These are phyloP conservation scores for Epirrita christyi DNA, from an alignment of 2,888 invertebrate genomes.

Conservation along the genomic window DNA sequence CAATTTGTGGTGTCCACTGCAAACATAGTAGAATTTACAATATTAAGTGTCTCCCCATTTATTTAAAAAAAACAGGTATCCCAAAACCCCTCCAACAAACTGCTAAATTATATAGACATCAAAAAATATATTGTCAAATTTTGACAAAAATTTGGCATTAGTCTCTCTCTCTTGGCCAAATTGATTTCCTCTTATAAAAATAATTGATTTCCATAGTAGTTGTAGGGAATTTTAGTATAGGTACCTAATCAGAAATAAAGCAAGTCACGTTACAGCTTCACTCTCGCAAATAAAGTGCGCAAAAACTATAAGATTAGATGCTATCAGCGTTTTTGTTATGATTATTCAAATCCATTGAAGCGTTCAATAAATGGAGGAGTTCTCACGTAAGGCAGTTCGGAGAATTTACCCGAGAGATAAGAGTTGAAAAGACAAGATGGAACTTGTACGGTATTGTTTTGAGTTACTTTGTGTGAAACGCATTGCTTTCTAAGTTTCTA, in stretches of 20 bases:
- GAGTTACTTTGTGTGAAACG: neutral
- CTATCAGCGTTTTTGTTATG: conserved; percentile 15
- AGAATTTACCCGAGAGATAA: conserved; percentile 45
- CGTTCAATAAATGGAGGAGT: conserved; percentile 5
- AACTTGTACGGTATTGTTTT: conserved; percentile 10
- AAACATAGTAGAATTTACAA: too few species aligned
- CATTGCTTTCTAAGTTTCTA: neutral
- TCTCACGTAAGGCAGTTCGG: conserved; percentile 26
- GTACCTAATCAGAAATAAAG: neutral
- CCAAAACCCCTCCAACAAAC: too few species aligned
- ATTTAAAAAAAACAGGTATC: too few species aligned
- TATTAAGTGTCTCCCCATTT: too few species aligned
- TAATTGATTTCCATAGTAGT: neutral
- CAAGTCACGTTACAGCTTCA: conserved; percentile 1
- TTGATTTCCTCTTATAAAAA: too few species aligned
- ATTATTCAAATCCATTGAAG: conserved; percentile 16
- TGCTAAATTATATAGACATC: too few species aligned
- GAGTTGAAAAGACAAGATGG: conserved; percentile 11
- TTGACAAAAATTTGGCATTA: too few species aligned
- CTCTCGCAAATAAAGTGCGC: conserved; percentile 6
- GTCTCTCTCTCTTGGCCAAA: too few species aligned
- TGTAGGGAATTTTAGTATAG: neutral
- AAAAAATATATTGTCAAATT: too few species aligned
- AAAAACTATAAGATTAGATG: conserved; percentile 14
- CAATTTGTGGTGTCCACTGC: too few species aligned